Base-by-base conservation (phyloP, 30 jellyfish, hydroid and myxozoan genomes). In the Aurelia sp. region DNA sequence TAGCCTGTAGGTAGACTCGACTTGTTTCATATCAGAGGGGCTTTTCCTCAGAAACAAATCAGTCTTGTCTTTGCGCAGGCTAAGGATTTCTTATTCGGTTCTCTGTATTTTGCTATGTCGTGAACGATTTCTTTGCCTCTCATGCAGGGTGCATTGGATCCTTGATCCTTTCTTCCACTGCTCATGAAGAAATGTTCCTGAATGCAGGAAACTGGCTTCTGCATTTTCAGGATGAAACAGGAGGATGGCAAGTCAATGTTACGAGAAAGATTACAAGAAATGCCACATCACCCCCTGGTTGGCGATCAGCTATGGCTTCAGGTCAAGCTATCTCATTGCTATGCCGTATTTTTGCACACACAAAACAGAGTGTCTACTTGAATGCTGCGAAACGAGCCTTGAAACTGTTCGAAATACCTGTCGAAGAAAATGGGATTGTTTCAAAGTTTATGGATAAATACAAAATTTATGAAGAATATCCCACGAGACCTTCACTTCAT, bases 251-350 rank as follows among this genome's bases (percentile, higher is more conserved):
- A 24, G 92, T 84, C 24, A 94, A 89, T 75, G 97, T 85, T 27
- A 84, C 97, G 19, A 66, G 97, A 57, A 93, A 78, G 59, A 69
- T 88, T 40, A 62, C 77, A 17, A 57, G 57, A 48, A 82, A 70
- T 13, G 87, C 73, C 58, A 31, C 67, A 19, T 69, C 85, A 11
- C 71, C 85, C 16, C 92, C 99, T 4, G 99, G 99, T 10, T 86
- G 99, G 97, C 44, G 82, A 63, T 89, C 97, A 12, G 97, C 99
- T 19, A 94, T 94, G 99, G 97, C 93, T 2, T 97, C 93, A 17
- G 99, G 99, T 9, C 99, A 94, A 72, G 99, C 99, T 21, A 94
- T 94, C 19, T 94, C 99, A 2, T 70, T 94, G 57, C 80, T 94
- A 21, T 83, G 97, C 66, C 87, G 99, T 13, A 97, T 78, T 20